Evolutionary conservation across 1,140 invertebrate species (phyloP).

Genomic region (Drosophila takahashii): DNA sequence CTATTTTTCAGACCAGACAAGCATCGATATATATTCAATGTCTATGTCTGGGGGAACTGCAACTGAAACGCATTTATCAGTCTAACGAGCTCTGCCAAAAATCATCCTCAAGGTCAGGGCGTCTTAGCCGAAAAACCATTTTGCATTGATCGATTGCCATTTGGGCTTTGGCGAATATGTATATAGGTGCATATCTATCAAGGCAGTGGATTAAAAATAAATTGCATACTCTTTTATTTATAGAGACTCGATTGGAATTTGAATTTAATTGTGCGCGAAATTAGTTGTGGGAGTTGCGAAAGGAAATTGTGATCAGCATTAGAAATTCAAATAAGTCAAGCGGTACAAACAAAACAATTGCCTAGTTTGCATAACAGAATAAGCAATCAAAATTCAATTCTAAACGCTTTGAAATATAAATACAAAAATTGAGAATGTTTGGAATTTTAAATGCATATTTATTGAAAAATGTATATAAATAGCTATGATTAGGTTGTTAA

Average conservation of each 20-base stretch:
- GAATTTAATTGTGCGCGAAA: conserved; percentile 61
- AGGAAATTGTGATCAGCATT: conserved; percentile 4
- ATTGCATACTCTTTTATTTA: conserved; percentile 50
- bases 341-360: conserved; percentile 11
- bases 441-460: neutral
- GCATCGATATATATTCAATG: conserved; percentile 25
- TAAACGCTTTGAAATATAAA: conserved; percentile 2
- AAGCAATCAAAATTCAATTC: conserved; percentile 3
- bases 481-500: too few relatives aligned
- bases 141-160: conserved; percentile 68
- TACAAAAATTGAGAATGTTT: neutral
- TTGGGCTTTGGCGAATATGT: conserved; percentile 9
- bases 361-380: conserved; percentile 16
- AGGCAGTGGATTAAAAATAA: conserved; percentile 56
- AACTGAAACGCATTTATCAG: conserved; percentile 69
- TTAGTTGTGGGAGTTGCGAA: conserved; percentile 31
- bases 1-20: conserved; percentile 12
- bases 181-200: conserved; percentile 31
- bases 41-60: conserved; percentile 26
- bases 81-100: conserved; percentile 37
- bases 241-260: conserved; percentile 19
- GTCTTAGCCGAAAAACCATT: conserved; percentile 35
- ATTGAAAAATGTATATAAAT: too few relatives aligned
- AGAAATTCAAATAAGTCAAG: conserved; percentile 17
- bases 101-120: conserved; percentile 53